A percentile compares a stretch with the other conserved stretches of the same genome.
These are phyloP conservation scores for Scophthalmus maximus DNA, from an alignment of 2,113 vertebrate species.

Conservation along the genomic window DNA sequence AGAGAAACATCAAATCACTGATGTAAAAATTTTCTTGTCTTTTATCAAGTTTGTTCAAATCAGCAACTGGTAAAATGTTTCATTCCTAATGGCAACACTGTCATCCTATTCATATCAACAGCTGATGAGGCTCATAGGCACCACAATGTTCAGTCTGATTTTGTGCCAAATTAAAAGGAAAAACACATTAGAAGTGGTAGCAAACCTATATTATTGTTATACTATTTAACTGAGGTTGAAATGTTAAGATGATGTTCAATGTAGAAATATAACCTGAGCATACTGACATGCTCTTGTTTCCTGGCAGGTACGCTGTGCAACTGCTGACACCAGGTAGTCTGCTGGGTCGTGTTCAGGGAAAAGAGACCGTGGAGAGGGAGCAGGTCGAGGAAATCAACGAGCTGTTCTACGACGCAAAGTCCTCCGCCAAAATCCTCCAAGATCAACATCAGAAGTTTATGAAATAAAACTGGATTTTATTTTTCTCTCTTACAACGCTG, in stretches of 20 bases:
- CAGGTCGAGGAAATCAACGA: conserved; percentile 98
- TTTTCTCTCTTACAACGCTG: background rate
- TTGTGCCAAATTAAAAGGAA: too few relatives aligned
- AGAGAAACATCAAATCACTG: too few relatives aligned
- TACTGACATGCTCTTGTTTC: conserved; percentile 15
- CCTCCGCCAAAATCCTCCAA: conserved; percentile 96
- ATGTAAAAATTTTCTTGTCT: too few relatives aligned
- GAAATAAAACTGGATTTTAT: conserved; percentile 83
- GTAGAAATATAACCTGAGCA: background rate
- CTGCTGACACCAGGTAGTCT: conserved; percentile 94
- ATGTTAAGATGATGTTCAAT: background rate
- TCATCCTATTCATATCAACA: too few relatives aligned
- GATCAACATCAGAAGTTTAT: conserved; percentile 98
- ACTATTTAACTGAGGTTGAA: background rate
- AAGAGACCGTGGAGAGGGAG: conserved; percentile 94
- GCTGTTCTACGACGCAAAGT: conserved; percentile 99
- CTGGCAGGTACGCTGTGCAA: conserved; percentile 91
- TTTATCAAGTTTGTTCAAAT: too few relatives aligned
- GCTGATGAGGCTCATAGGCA: too few relatives aligned
- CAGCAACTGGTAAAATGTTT: too few relatives aligned
- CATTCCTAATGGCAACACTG: too few relatives aligned
- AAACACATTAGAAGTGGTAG: too few relatives aligned
- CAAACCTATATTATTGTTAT: too few relatives aligned
- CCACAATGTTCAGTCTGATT: too few relatives aligned
- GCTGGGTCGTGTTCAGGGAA: conserved; percentile 94